These are phyloP conservation scores for Xyrichtys novacula DNA, from an alignment of 2,797 vertebrate genomes.

Conservation along the genomic window DNA sequence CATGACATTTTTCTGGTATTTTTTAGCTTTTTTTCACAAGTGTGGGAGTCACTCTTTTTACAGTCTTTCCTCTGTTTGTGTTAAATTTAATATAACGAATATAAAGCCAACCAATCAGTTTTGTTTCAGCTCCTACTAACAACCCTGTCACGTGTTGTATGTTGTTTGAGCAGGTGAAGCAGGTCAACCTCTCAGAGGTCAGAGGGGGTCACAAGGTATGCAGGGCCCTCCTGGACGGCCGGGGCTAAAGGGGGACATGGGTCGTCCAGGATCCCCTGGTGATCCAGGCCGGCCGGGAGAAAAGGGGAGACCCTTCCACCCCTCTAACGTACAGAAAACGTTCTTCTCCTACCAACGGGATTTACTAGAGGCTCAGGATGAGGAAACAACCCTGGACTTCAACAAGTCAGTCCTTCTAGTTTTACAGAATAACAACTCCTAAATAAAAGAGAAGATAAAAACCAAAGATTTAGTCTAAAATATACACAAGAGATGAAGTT, in stretches of 20 bases:
- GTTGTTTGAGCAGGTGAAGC: conserved; percentile 56
- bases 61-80: too few relatives aligned
- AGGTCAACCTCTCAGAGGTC: conserved; percentile 5
- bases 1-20: background rate
- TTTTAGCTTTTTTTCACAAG: background rate
- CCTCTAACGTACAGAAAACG: background rate
- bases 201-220: conserved; percentile 39
- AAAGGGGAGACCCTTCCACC: conserved; percentile 56
- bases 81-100: too few relatives aligned
- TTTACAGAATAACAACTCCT: too few relatives aligned
- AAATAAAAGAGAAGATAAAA: too few relatives aligned
- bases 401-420: conserved; percentile 49
- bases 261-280: conserved; percentile 21
- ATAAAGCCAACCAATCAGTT: background rate
- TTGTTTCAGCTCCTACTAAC: background rate
- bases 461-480: too few relatives aligned
- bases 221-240: conserved; percentile 59
- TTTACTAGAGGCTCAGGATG: accelerated
- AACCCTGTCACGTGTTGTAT: background rate
- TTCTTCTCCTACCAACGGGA: conserved; percentile 61
- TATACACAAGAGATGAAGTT: too few relatives aligned
- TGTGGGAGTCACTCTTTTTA: too few relatives aligned
- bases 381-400: conserved; percentile 31
- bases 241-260: conserved; percentile 63
- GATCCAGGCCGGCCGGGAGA: background rate